Conservation (phyloP, 1,140 invertebrate genomes). For the Drosophila murphyi region DNA sequence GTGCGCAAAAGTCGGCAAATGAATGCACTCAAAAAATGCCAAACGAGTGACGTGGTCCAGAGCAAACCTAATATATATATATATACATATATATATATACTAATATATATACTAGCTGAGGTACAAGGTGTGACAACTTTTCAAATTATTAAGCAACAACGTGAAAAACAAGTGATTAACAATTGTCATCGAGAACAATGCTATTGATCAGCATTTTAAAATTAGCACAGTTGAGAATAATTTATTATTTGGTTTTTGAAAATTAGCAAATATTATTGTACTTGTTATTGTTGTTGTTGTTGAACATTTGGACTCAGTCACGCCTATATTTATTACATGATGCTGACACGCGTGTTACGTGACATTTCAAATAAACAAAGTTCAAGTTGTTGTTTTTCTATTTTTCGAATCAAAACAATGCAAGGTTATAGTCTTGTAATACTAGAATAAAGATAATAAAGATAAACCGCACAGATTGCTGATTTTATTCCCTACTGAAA, state of each 20-base stretch:
- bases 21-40: slow-evolving; percentile 42
- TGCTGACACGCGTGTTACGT: slow-evolving; percentile 33
- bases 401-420: neutral
- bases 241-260: slow-evolving; percentile 44
- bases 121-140: slow-evolving; percentile 30
- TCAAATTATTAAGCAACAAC: slow-evolving; percentile 12
- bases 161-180: neutral
- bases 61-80: slow-evolving; percentile 14
- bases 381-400: neutral
- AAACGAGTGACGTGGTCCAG: slow-evolving; percentile 33
- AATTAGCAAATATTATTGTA: slow-evolving; percentile 25
- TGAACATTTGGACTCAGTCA: slow-evolving; percentile 26
- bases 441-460: neutral
- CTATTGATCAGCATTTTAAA: slow-evolving; percentile 52
- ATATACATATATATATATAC: neutral
- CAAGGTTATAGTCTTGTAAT: neutral
- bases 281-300: neutral
- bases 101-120: neutral
- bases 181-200: neutral
- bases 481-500: neutral
- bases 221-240: slow-evolving; percentile 45
- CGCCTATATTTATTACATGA: slow-evolving; percentile 38
- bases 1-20: slow-evolving; percentile 3
- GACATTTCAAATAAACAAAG: slow-evolving; percentile 23
- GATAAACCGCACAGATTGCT: too few species aligned